A percentile compares a stretch with the other conserved stretches of the same genome.
Conservation (phyloP, 2,797 vertebrate species). For the Alcedo quadribrachys region DNA sequence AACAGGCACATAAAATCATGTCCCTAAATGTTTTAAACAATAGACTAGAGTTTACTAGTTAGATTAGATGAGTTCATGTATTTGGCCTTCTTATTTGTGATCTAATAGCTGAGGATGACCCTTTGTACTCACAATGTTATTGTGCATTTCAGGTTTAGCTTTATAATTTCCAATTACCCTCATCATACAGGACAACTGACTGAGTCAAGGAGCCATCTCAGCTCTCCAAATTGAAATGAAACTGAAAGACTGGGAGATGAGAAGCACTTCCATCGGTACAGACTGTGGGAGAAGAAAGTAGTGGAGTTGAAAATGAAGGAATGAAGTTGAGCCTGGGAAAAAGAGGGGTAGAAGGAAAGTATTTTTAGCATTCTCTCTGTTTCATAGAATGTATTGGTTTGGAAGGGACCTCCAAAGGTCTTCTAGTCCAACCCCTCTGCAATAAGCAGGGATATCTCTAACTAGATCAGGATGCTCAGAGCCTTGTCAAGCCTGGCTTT, state of each 20-base stretch:
- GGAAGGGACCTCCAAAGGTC: no score
- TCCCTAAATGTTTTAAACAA: background rate
- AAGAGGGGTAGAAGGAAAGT: background rate
- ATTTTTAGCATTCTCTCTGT: background rate
- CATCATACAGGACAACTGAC: background rate
- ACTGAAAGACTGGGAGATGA: background rate
- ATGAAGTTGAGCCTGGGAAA: background rate
- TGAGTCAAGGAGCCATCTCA: background rate
- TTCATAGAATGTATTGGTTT: background rate
- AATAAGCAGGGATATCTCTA: no score
- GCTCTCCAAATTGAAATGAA: background rate
- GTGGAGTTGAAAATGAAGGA: background rate
- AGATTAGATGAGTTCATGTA: background rate
- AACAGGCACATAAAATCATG: background rate
- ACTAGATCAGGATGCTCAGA: no score
- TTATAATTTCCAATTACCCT: background rate
- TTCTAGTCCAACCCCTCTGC: no score
- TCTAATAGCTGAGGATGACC: background rate
- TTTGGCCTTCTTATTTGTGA: background rate
- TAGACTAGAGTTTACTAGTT: background rate
- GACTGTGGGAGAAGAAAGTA: background rate
- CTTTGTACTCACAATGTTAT: background rate
- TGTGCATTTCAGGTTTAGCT: background rate
- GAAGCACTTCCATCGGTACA: background rate
- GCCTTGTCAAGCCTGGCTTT: no score